These are phyloP conservation scores for Phaetusa simplex DNA, from an alignment of 2,113 vertebrate species.

Conservation along the genomic window DNA sequence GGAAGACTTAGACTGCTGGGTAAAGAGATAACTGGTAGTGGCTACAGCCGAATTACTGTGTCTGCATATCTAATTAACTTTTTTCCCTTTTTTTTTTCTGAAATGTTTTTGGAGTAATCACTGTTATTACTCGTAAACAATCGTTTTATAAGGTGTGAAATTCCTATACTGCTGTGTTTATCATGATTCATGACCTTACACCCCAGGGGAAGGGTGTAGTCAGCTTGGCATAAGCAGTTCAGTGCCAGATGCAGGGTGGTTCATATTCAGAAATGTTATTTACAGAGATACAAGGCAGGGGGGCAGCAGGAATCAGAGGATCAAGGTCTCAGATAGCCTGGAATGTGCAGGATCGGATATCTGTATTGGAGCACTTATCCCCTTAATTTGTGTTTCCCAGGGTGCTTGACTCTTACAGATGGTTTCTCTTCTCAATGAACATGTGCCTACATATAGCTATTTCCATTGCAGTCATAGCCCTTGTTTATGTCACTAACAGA, in stretches of 20 bases:
- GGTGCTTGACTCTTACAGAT: not conserved
- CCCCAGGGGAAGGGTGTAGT: conserved; percentile 30
- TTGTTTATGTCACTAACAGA: not conserved
- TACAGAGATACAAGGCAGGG: not conserved
- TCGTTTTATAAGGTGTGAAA: conserved; percentile 40
- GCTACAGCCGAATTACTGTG: conserved; percentile 5
- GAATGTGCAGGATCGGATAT: not conserved
- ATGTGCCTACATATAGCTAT: not conserved
- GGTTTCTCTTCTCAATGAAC: not conserved
- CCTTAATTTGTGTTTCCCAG: not conserved
- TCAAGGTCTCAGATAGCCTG: not conserved
- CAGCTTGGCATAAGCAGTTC: conserved; percentile 28
- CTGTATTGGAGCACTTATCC: not conserved
- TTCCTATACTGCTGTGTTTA: conserved; percentile 51
- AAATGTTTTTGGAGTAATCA: not conserved
- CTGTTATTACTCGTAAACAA: conserved; percentile 23
- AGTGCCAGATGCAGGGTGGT: not conserved
- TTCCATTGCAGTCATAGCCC: not conserved
- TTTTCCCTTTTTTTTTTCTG: not conserved
- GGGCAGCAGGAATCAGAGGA: not conserved
- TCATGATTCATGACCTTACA: conserved; percentile 8
- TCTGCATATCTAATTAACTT: conserved; percentile 15
- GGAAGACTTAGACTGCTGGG: not conserved
- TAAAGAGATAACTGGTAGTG: conserved; percentile 1
- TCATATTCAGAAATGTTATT: conserved; percentile 26